Evolutionary conservation across 2,797 vertebrate species (phyloP), one percentile per base, ranked within the genome.

Genomic region (Diplodus puntazzo): DNA sequence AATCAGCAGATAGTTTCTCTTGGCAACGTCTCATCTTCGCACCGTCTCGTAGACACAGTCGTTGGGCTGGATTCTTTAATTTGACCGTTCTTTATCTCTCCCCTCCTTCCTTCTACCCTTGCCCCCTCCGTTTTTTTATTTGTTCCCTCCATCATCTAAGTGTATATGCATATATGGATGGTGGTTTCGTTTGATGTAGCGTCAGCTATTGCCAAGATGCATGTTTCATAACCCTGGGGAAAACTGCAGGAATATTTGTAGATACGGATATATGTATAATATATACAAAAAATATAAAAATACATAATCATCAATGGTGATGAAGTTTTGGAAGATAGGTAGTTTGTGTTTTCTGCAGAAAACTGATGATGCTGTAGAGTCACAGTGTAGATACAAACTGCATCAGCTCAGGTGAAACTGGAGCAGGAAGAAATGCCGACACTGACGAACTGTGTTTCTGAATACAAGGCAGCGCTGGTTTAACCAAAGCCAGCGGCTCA

Each of bases 1-100:
- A 65, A 67, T 81, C 73, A 55, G 71, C 57, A 64, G 50, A 54
- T 42, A 27, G 72, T 71, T 83, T 74, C 39, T 81, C 62, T 48
- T 50, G 43, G 74, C 45, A 67, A 67, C 49, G 54, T 50, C 77
- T 77, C 49, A 68, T 70, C 18, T 30, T 53, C n/a, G 2, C 11
- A 23, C 60, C 30, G 39, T 58, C 34, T 52, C 23, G 4, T 18
- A 73, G 64, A 79, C 48, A 53, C 52, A 68, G 39, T 39, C 10
- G 17, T 45, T 53, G 10, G 50, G 42, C 17, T 21, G 2, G 18
- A 55, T 53, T 45, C 25, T 45, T 34, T 13, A 52, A 58, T 78
- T 27, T 82, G 25, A 45, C 49, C 0, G 12, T 42, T 73, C 21
- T 50, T 57, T n/a, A 49, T 25, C 54, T 2, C 52, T 58, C 23